A percentile compares a stretch with the other conserved stretches of the same genome.
phyloP scores from a whole-genome alignment of 64 coral and sea anemone genomes.

The Catalaphyllia jardinei region DNA sequence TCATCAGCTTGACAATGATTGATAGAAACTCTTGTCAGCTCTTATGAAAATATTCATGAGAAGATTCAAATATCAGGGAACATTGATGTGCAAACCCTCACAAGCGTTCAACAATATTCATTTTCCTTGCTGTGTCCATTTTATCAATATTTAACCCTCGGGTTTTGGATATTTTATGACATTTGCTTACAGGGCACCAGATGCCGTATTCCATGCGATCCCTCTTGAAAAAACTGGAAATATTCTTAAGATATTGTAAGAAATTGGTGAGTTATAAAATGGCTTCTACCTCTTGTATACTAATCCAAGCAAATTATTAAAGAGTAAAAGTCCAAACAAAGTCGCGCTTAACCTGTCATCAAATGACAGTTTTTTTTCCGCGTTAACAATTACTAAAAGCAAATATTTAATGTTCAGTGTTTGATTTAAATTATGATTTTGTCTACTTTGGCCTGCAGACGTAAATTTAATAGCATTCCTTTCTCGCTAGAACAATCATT shows the following conservation, averaged over 20 bases:
- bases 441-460: not conserved
- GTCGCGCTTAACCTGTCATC: not conserved
- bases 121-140: too few relatives aligned
- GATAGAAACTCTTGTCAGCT: too few relatives aligned
- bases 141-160: too few relatives aligned
- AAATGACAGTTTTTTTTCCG: not conserved
- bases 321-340: not conserved
- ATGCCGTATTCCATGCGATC: too few relatives aligned
- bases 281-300: not conserved
- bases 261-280: not conserved
- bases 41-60: too few relatives aligned
- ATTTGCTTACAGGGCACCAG: too few relatives aligned
- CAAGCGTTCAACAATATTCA: too few relatives aligned
- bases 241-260: not conserved
- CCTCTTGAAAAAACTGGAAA: too few relatives aligned
- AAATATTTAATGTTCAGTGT: conserved; percentile 4
- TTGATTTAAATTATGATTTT: not conserved
- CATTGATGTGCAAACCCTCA: too few relatives aligned
- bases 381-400: not conserved
- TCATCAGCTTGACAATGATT: too few relatives aligned
- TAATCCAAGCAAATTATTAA: not conserved
- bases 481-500: conserved; percentile 9
- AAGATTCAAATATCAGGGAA: too few relatives aligned
- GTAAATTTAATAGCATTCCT: conserved; percentile 27
- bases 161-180: too few relatives aligned